Conservation (phyloP, 2,113 vertebrate species). For the Nesogale talazaci region DNA sequence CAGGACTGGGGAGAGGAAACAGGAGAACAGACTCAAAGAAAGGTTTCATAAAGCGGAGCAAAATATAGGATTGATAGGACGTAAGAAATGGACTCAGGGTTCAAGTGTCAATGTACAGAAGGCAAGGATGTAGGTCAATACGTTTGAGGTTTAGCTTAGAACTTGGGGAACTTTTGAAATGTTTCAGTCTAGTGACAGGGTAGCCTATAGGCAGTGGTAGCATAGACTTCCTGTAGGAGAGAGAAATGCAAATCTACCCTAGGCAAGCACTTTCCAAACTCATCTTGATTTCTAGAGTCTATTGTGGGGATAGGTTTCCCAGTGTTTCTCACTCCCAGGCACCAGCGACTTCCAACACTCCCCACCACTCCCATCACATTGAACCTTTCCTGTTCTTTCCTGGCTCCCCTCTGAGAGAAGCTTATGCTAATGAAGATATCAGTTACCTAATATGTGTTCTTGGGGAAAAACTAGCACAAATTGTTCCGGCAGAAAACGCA, state of each 20-base stretch:
- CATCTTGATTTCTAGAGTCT: neutral
- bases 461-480: neutral
- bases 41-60: slow-evolving; percentile 4
- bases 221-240: neutral
- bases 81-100: neutral
- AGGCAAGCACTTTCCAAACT: neutral
- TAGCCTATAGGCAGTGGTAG: neutral
- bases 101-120: neutral
- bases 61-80: neutral
- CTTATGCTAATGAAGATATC: neutral
- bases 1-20: neutral
- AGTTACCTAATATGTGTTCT: neutral
- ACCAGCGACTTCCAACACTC: no score
- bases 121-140: neutral
- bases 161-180: neutral
- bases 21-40: neutral
- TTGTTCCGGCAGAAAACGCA: neutral
- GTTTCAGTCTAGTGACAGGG: neutral
- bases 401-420: neutral
- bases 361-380: neutral
- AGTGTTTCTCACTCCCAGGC: neutral
- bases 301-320: neutral
- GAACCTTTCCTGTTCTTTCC: neutral
- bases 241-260: neutral
- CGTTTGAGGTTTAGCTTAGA: neutral